phyloP scores from a whole-genome alignment of 2,888 invertebrate species.

The Thumatha senex region DNA sequence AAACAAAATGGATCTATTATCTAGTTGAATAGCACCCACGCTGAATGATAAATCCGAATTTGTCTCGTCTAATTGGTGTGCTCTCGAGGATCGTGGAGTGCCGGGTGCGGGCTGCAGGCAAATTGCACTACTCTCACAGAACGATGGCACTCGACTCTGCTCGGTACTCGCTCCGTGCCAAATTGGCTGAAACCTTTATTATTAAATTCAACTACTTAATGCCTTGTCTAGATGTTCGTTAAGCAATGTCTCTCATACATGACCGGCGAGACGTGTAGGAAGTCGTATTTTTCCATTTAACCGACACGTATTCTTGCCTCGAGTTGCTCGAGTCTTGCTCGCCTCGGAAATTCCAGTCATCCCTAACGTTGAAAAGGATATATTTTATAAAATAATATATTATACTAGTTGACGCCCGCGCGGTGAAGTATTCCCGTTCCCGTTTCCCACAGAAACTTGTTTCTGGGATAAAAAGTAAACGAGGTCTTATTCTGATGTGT shows the following conservation, averaged over 20 bases:
- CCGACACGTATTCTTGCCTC: slow-evolving; percentile 17
- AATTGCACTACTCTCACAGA: slow-evolving; percentile 63
- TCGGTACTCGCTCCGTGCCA: slow-evolving; percentile 49
- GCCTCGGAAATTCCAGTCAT: slow-evolving; percentile 10
- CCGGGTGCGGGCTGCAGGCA: slow-evolving; percentile 56
- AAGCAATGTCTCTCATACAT: slow-evolving; percentile 26
- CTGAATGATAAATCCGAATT: slow-evolving; percentile 70
- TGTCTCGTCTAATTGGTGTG: slow-evolving; percentile 73
- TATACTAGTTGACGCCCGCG: no score
- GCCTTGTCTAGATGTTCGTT: slow-evolving; percentile 45
- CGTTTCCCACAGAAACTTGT: no score
- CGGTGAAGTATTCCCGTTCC: no score
- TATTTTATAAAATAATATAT: no score
- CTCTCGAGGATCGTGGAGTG: slow-evolving; percentile 53
- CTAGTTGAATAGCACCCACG: slow-evolving; percentile 58
- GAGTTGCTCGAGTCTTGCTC: slow-evolving; percentile 6
- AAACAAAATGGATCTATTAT: slow-evolving; percentile 53
- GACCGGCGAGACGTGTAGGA: slow-evolving; percentile 24
- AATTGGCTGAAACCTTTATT: slow-evolving; percentile 66
- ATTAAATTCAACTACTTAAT: slow-evolving; percentile 64
- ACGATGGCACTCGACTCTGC: slow-evolving; percentile 54
- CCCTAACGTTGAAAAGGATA: slow-evolving; percentile 7
- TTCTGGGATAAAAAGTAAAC: no score
- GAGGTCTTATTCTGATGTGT: no score
- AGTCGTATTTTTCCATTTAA: slow-evolving; percentile 40